Conservation (phyloP, 2,888 invertebrate species). For the Dasysyrphus tricinctus region DNA sequence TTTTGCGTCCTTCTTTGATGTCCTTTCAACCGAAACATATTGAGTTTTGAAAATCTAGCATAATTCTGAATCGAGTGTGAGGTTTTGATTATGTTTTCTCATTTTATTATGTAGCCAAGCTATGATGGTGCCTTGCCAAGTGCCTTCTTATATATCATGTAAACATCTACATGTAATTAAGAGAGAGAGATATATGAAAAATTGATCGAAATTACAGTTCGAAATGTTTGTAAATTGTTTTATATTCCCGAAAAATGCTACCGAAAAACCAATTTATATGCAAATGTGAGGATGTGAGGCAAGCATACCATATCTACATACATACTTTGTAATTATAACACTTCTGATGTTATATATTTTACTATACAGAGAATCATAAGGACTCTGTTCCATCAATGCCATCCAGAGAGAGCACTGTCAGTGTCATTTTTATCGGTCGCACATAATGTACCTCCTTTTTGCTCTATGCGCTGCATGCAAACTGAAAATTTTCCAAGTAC, state of each 20-base stretch:
- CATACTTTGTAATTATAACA: constrained; percentile 59
- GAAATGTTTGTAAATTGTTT: constrained; percentile 25
- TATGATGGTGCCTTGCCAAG: too few species aligned
- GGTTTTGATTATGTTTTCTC: constrained; percentile 51
- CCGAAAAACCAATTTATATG: constrained; percentile 76
- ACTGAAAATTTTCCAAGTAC: constrained; percentile 51
- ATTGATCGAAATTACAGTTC: constrained; percentile 60
- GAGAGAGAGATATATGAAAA: constrained; percentile 17
- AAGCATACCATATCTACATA: constrained; percentile 3
- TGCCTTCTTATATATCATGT: neutral
- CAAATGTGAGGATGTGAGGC: constrained; percentile 66
- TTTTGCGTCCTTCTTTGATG: constrained; percentile 41
- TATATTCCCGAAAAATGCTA: constrained; percentile 46
- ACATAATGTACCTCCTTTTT: constrained; percentile 7
- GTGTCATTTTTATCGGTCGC: constrained; percentile 20
- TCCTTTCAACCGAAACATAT: constrained; percentile 61
- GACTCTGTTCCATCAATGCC: neutral
- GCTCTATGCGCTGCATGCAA: constrained; percentile 44
- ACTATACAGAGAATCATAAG: constrained; percentile 6
- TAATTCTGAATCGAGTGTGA: constrained; percentile 21
- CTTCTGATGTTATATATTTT: constrained; percentile 14
- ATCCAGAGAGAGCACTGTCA: constrained; percentile 4
- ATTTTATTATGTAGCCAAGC: constrained; percentile 10
- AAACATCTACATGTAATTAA: constrained; percentile 36
- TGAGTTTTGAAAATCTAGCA: constrained; percentile 32